Evolutionary conservation across 2,797 vertebrate genomes (phyloP).

Genomic region (Myotis daubentonii): DNA sequence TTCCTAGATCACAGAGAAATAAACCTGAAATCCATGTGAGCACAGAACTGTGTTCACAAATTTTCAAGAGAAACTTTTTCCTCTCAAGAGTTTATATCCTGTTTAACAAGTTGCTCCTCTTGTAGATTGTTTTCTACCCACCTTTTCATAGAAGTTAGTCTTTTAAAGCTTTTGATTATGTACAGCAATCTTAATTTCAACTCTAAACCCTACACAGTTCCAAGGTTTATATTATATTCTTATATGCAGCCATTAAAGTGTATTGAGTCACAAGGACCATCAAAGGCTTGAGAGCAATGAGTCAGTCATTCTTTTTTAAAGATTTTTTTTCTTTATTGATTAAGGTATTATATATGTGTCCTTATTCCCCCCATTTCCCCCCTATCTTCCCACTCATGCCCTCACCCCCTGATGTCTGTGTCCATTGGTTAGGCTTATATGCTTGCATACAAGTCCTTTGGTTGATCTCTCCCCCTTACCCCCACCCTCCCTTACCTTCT

Average conservation of each 20-base stretch:
- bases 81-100: neutral
- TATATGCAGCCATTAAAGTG: neutral
- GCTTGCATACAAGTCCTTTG: too few relatives aligned
- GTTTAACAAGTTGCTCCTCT: conserved; percentile 16
- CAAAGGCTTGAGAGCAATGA: neutral
- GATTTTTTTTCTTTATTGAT: too few relatives aligned
- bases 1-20: neutral
- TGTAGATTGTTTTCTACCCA: neutral
- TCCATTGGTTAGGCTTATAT: too few relatives aligned
- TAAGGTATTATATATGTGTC: too few relatives aligned
- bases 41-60: neutral
- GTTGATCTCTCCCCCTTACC: too few relatives aligned
- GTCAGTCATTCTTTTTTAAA: neutral
- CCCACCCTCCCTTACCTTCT: too few relatives aligned
- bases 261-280: neutral
- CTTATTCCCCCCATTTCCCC: too few relatives aligned
- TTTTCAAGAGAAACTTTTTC: neutral
- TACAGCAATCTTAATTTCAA: neutral
- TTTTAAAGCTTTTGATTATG: neutral
- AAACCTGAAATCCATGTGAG: neutral
- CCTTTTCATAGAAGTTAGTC: neutral
- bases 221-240: neutral
- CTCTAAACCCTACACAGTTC: neutral
- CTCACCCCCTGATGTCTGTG: too few relatives aligned
- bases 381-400: too few relatives aligned